A percentile compares a stretch with the other conserved stretches of the same genome.
Conservation (phyloP, 2,797 vertebrate genomes). For the Sebastes miniatus region DNA sequence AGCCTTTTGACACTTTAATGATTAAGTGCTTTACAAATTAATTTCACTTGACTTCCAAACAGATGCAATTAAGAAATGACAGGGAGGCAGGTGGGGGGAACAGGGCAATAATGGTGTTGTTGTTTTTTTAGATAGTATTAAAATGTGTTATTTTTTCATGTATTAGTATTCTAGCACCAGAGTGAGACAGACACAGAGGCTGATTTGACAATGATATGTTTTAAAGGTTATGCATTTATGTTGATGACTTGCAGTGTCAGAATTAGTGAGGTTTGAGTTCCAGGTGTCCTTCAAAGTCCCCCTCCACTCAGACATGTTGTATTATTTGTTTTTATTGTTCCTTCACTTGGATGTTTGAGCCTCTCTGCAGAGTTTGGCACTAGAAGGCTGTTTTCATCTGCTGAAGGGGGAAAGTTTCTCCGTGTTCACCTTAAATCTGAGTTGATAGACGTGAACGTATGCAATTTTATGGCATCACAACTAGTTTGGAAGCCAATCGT, state of each 20-base stretch:
- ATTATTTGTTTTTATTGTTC: background rate
- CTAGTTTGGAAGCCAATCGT: background rate
- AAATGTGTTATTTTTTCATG: background rate
- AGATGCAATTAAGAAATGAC: constrained; percentile 16
- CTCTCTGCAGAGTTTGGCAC: background rate
- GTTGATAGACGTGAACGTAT: background rate
- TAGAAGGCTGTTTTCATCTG: background rate
- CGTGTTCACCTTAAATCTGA: background rate
- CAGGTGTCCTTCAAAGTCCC: background rate
- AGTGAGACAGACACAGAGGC: background rate
- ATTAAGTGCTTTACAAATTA: constrained; percentile 4
- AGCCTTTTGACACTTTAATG: constrained; percentile 1
- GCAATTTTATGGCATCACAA: background rate
- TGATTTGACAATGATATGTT: background rate
- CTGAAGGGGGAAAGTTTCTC: background rate
- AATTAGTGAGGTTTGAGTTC: background rate
- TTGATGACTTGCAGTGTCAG: background rate
- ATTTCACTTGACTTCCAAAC: background rate
- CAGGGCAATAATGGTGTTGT: accelerated
- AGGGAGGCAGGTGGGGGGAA: background rate
- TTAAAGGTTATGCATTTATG: background rate
- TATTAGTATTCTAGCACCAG: background rate
- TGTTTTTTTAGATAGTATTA: background rate
- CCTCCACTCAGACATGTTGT: background rate
- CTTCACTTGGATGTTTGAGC: background rate